Conservation (phyloP, 2,113 vertebrate genomes). For the Ochotona curzoniae region DNA sequence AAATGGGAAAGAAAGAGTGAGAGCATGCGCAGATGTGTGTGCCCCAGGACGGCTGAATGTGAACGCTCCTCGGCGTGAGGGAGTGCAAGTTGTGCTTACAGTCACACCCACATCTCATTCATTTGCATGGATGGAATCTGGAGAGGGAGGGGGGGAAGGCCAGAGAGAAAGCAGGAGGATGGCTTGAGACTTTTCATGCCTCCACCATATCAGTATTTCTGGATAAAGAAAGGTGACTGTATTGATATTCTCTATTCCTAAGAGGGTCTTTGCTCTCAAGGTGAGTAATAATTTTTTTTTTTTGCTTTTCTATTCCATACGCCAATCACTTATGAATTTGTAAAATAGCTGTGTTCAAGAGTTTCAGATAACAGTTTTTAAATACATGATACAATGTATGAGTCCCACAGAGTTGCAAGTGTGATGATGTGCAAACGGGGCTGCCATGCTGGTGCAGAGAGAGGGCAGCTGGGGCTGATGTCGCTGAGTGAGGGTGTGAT, state of each 20-base stretch:
- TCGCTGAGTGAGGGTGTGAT: background rate
- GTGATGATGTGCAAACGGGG: background rate
- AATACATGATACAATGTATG: background rate
- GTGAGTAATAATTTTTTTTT: background rate
- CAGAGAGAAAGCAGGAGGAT: background rate
- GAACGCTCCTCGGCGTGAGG: background rate
- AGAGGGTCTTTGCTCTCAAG: background rate
- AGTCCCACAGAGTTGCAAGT: background rate
- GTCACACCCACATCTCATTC: background rate
- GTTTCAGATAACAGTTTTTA: background rate
- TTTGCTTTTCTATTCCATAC: background rate
- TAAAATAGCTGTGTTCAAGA: background rate
- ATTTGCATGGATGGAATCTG: background rate
- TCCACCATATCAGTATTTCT: background rate
- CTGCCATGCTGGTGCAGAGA: background rate
- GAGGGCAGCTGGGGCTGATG: background rate
- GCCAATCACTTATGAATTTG: background rate
- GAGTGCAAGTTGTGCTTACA: background rate
- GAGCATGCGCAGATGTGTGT: background rate
- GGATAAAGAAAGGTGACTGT: background rate
- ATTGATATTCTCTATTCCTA: background rate
- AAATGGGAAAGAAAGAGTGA: background rate
- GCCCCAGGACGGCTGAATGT: background rate
- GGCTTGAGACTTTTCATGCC: background rate
- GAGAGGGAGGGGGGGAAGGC: background rate